Evolutionary conservation across 2,888 invertebrate genomes (phyloP).

Genomic region (Aphodius sticticus): DNA sequence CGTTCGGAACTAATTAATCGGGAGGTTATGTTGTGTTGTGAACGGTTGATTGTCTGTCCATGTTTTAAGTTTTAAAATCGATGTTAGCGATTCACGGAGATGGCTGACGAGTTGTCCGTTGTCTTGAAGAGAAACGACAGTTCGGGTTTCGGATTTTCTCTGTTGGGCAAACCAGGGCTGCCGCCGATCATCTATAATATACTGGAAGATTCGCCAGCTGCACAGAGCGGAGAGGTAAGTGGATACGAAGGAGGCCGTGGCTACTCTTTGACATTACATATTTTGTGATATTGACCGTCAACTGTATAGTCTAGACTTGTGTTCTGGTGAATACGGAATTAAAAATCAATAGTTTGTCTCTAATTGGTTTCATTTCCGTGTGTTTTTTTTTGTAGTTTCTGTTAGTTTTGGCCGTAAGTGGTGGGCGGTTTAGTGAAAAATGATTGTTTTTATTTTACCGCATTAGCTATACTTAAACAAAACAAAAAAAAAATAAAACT

Average conservation of each 20-base stretch:
- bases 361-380: neutral
- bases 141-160: conserved; percentile 90
- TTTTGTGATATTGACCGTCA: neutral
- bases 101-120: conserved; percentile 91
- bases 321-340: neutral
- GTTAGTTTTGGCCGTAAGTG: neutral
- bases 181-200: conserved; percentile 95
- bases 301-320: neutral
- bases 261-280: conserved; percentile 23
- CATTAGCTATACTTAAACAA: neutral
- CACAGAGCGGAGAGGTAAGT: conserved; percentile 87
- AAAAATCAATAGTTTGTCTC: neutral
- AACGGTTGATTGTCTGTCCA: conserved; percentile 50
- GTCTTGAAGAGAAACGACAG: conserved; percentile 87
- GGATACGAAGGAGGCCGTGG: conserved; percentile 13
- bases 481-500: neutral
- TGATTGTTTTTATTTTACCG: neutral
- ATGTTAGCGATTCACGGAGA: conserved; percentile 59
- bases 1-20: conserved; percentile 49
- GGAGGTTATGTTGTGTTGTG: conserved; percentile 55
- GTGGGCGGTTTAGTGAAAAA: neutral
- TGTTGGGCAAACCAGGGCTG: conserved; percentile 89
- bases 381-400: neutral
- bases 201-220: conserved; percentile 92
- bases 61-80: conserved; percentile 53